Conservation (phyloP, 2,888 invertebrate species). For the Quadroppia sp. region DNA sequence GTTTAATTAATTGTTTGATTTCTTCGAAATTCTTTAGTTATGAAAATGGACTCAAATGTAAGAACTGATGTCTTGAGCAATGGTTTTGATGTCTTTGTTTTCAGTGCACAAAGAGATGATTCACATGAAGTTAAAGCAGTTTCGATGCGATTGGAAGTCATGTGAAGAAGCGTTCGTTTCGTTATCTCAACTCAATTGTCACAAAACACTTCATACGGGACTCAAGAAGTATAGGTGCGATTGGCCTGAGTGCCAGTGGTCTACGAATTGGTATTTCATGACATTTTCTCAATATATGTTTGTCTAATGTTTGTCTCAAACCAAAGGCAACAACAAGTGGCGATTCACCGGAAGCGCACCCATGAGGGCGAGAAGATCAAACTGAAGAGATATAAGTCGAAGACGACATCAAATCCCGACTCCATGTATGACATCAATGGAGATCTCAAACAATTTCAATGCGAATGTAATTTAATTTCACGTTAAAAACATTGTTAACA, state of each 20-base stretch:
- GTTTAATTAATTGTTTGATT: neutral
- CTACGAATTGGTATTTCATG: too few relatives aligned
- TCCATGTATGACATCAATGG: neutral
- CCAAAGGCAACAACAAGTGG: too few relatives aligned
- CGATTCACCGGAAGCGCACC: neutral
- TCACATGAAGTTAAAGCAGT: neutral
- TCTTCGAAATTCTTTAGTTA: neutral
- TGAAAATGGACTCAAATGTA: neutral
- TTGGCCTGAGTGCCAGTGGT: constrained; percentile 13
- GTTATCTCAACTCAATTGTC: neutral
- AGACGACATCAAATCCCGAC: neutral
- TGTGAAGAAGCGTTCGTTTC: neutral
- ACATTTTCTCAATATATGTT: too few relatives aligned
- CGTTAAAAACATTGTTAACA: too few relatives aligned
- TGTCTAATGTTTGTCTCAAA: too few relatives aligned
- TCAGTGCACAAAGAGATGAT: constrained; percentile 1
- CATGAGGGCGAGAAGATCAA: neutral
- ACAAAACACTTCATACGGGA: neutral
- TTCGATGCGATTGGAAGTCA: neutral
- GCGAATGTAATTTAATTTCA: too few relatives aligned
- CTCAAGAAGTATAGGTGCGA: neutral
- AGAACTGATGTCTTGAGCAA: too few relatives aligned
- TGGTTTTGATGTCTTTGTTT: neutral
- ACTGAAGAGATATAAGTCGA: neutral
- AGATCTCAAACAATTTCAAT: neutral